These are phyloP conservation scores for Oryzaephilus surinamensis DNA, from an alignment of 1,140 invertebrate genomes.

Conservation along the genomic window DNA sequence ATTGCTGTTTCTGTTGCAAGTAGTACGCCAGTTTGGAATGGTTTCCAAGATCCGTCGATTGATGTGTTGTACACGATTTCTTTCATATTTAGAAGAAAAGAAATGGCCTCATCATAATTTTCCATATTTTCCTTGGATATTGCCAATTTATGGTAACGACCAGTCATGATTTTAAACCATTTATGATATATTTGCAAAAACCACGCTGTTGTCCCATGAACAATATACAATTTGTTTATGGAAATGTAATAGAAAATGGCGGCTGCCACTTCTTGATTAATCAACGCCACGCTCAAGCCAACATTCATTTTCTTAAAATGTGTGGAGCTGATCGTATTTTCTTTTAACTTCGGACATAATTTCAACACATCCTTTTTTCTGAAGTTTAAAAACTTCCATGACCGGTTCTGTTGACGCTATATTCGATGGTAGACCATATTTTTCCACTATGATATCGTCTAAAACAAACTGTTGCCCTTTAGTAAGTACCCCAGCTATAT, in stretches of 20 bases:
- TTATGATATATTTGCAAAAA: neutral
- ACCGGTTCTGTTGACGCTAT: neutral
- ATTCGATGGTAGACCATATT: constrained; percentile 3
- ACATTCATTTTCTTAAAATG: constrained; percentile 9
- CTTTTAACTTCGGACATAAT: constrained; percentile 3
- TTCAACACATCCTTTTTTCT: constrained; percentile 1
- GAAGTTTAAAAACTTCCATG: neutral
- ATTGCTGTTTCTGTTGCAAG: neutral
- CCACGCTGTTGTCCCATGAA: neutral
- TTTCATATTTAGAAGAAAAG: neutral
- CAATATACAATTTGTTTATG: neutral
- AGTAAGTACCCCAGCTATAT: constrained; percentile 2
- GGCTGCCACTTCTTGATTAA: constrained; percentile 4
- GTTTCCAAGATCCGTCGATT: neutral
- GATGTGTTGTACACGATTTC: neutral
- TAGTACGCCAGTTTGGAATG: neutral
- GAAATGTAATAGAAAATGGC: neutral
- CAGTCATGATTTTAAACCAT: neutral
- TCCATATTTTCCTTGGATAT: neutral
- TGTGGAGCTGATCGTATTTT: constrained; percentile 1
- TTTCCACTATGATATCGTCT: constrained; percentile 2
- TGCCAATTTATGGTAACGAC: neutral
- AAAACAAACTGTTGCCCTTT: constrained; percentile 5
- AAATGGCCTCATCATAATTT: neutral
- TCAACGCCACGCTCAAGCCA: constrained; percentile 5